Base-by-base conservation (phyloP, 2,888 invertebrate species). In the Heliconius aoede region DNA sequence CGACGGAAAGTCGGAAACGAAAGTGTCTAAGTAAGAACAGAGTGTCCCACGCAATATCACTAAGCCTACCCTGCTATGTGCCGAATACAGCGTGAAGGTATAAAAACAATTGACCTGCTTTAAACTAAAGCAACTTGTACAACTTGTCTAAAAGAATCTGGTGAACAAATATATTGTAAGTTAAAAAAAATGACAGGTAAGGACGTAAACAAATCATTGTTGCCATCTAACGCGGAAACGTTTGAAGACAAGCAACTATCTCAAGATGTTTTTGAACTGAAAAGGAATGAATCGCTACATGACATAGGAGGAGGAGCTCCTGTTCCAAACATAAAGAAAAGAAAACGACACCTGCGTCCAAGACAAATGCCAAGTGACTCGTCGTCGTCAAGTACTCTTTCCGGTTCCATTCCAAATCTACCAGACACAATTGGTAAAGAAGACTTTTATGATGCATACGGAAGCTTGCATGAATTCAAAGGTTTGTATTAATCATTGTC, bases 391-490 rank as follows among this genome's bases (percentile, higher is more conserved):
- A 87, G 84, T 26, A 87, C 84, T 51, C 68, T 81, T 0, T 88
- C 89, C 0, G 88, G 85, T 4, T 78, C 78, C 0, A 79, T 81
- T 0, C 82, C 86, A 0, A 68, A 82, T 24, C 71, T 81, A 0
- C 30, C 82, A 1, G 84, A 86, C 36, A 81, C 84, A 5, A 75
- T 82, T 0, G 77, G 79, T 3, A 87, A 85, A 62, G 92, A 93
- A 73, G 85, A 90, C 77, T 92, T 90, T 75, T 91, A 87, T 79
- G 91, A 93, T 78, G 92, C 92, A 0, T 87, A 84, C 76, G 91
- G 87, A 65, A 92, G 91, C 80, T 89, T 86, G 73, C 87, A 90
- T 75, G 85, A 82, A n/a, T 76, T 90, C 26, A 74, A 87, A 81
- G 88, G 91, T 90, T 73, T 64, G 30, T 36, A 11, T 15, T 15